Percentiles rank a stretch among this genome's conserved stretches.
Conservation (phyloP, 1,140 invertebrate species). For the Eufriesea mexicana region DNA sequence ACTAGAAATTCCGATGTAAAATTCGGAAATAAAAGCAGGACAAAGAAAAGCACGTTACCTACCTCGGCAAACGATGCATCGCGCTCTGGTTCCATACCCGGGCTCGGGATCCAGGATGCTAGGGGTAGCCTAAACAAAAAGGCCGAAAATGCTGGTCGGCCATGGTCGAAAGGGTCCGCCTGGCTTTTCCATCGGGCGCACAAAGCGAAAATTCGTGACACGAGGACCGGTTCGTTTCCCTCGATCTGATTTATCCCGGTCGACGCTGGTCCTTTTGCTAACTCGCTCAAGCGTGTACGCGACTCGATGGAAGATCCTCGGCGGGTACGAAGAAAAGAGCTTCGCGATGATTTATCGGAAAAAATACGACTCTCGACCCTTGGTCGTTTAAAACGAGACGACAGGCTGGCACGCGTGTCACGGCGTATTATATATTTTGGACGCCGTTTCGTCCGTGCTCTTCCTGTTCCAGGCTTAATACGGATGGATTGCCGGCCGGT, state of each 20-base stretch:
- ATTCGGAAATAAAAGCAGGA: no score
- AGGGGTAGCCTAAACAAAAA: background rate
- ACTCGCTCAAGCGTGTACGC: background rate
- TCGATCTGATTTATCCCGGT: background rate
- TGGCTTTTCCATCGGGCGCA: background rate
- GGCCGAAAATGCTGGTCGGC: background rate
- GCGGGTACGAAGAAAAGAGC: background rate
- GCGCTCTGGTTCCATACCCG: no score
- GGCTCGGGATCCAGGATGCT: no score
- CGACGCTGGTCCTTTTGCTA: background rate
- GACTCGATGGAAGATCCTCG: background rate
- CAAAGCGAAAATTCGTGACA: background rate
- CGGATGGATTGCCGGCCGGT: background rate
- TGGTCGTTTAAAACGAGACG: background rate
- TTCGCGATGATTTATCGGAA: background rate
- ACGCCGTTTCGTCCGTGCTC: no score
- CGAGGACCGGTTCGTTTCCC: no score
- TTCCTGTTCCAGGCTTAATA: background rate
- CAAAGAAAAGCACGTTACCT: no score
- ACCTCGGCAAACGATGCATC: no score
- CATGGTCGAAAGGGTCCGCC: background rate
- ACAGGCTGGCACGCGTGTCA: no score
- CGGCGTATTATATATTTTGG: conserved; percentile 3
- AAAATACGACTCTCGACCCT: background rate
- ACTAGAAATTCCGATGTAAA: no score